A percentile compares a stretch with the other conserved stretches of the same genome.
These are phyloP conservation scores for Lasioglossum lativentre DNA, from an alignment of 2,888 invertebrate species.

Conservation along the genomic window DNA sequence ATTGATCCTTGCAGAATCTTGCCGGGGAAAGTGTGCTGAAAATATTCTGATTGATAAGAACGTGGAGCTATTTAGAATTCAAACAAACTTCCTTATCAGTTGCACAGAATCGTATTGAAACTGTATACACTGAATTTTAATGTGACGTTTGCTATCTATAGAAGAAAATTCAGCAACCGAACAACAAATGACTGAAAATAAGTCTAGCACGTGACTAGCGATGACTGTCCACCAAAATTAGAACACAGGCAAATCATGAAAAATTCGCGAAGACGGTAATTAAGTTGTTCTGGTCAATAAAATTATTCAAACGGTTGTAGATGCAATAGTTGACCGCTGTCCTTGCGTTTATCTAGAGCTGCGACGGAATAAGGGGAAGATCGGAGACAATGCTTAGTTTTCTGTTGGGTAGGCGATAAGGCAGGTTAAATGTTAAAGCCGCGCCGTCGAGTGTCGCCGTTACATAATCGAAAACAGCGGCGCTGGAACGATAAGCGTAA, in stretches of 20 bases:
- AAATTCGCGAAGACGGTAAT: neutral
- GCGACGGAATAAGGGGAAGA: neutral
- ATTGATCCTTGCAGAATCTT: neutral
- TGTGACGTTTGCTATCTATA: neutral
- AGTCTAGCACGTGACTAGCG: too few relatives aligned
- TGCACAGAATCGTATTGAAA: neutral
- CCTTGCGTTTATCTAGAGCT: neutral
- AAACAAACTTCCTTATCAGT: neutral
- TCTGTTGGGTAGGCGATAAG: constrained; percentile 25
- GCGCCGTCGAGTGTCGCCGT: constrained; percentile 45
- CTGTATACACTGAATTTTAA: neutral
- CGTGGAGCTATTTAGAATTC: neutral
- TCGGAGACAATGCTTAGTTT: constrained; percentile 31
- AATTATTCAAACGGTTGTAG: neutral
- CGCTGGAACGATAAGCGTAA: constrained; percentile 53
- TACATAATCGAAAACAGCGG: constrained; percentile 56
- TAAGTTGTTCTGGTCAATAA: neutral
- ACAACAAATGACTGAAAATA: too few relatives aligned
- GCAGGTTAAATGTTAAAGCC: constrained; percentile 52
- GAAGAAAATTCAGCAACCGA: neutral
- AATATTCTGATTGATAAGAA: neutral
- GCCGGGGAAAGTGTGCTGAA: neutral
- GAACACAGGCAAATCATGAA: neutral
- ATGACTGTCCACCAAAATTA: neutral
- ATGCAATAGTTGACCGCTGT: neutral